These are phyloP conservation scores for Lomographa bimaculata DNA, from an alignment of 2,888 invertebrate species.

Conservation along the genomic window DNA sequence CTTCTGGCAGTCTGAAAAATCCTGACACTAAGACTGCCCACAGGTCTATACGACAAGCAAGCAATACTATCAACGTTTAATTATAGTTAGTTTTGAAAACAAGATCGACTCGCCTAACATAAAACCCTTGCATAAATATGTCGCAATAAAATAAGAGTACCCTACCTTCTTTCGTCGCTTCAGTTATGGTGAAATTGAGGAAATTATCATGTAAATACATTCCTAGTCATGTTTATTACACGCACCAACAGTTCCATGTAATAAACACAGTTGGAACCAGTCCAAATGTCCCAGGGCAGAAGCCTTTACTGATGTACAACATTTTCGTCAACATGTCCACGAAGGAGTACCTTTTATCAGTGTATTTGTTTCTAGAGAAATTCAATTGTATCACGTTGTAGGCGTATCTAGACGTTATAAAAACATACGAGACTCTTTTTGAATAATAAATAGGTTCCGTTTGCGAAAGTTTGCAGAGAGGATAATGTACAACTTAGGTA, in stretches of 20 bases:
- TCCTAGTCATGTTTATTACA: conserved; percentile 49
- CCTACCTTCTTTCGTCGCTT: conserved; percentile 12
- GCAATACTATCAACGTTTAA: too few species aligned
- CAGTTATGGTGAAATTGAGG: conserved; percentile 25
- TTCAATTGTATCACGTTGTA: conserved; percentile 16
- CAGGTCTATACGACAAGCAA: too few species aligned
- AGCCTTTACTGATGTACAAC: conserved; percentile 43
- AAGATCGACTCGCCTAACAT: conserved; percentile 11
- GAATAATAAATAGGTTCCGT: conserved; percentile 15
- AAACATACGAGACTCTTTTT: conserved; percentile 14
- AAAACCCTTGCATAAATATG: background rate
- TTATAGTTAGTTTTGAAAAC: too few species aligned
- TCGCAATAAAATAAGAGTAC: conserved; percentile 16
- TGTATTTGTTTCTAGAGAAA: conserved; percentile 18
- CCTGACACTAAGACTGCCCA: too few species aligned
- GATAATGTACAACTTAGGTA: conserved; percentile 15
- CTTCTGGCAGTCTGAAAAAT: too few species aligned
- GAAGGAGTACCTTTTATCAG: conserved; percentile 28
- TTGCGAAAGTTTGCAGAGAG: conserved; percentile 8
- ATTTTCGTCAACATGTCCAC: conserved; percentile 56
- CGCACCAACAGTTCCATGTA: conserved; percentile 53
- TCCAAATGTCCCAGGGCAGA: conserved; percentile 49
- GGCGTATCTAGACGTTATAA: conserved; percentile 6
- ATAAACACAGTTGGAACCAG: conserved; percentile 59
- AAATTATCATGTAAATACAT: conserved; percentile 56